Percentiles rank a stretch among this genome's conserved stretches.
phyloP scores from a whole-genome alignment of 2,888 invertebrate genomes.

The Nemotelus pantherinus region DNA sequence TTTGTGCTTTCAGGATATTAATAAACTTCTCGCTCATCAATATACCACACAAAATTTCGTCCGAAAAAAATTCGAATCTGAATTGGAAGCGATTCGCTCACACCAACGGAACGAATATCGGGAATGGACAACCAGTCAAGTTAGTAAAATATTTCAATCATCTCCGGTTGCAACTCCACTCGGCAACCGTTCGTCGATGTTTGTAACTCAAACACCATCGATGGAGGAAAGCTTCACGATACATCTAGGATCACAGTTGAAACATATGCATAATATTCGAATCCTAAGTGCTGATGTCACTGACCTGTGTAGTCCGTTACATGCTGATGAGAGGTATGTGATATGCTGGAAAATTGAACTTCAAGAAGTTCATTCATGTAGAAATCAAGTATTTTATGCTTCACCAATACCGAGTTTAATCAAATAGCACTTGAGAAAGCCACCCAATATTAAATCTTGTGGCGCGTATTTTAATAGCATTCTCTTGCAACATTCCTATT shows the following conservation, averaged over 20 bases:
- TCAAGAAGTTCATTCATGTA: too few species aligned
- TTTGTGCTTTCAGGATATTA: conserved; percentile 70
- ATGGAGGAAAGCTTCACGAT: conserved; percentile 98
- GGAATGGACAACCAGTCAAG: conserved; percentile 79
- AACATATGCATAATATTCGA: conserved; percentile 97
- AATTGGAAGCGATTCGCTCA: conserved; percentile 84
- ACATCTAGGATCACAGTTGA: conserved; percentile 96
- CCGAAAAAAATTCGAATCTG: conserved; percentile 86
- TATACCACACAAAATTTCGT: conserved; percentile 84
- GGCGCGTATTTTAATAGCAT: too few species aligned
- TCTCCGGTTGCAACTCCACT: conserved; percentile 59
- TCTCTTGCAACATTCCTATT: too few species aligned
- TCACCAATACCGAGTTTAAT: too few species aligned
- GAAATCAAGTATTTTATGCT: too few species aligned
- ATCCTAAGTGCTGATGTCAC: conserved; percentile 86
- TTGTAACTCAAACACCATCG: conserved; percentile 63
- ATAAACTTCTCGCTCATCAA: conserved; percentile 81
- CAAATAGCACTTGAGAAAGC: too few species aligned
- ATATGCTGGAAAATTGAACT: not conserved
- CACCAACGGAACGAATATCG: conserved; percentile 88
- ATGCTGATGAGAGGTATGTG: conserved; percentile 62
- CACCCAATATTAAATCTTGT: too few species aligned
- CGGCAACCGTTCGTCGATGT: conserved; percentile 65
- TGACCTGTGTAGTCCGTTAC: conserved; percentile 76
- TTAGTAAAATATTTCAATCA: conserved; percentile 61